phyloP scores from a whole-genome alignment of 2,888 invertebrate genomes.

The Lepidochrysops patricia region DNA sequence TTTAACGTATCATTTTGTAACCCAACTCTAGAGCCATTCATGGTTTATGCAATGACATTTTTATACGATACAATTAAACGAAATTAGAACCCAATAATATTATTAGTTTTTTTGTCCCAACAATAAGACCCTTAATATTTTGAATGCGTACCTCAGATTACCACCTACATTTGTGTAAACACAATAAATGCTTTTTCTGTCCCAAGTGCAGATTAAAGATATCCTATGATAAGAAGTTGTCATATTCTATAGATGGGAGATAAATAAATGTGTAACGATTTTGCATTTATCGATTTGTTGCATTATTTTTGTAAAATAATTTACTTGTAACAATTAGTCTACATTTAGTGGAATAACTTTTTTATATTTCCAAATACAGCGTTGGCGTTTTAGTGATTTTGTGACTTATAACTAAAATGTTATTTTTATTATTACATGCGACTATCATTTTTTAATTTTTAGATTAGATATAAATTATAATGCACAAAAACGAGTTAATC shows the following conservation, averaged over 20 bases:
- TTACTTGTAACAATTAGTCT: too few relatives aligned
- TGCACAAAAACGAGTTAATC: too few relatives aligned
- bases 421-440: too few relatives aligned
- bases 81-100: conserved; percentile 75
- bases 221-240: conserved; percentile 26
- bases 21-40: conserved; percentile 44
- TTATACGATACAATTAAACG: conserved; percentile 69
- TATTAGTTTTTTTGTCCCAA: conserved; percentile 47
- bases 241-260: conserved; percentile 17
- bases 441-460: too few relatives aligned
- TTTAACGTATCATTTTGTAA: conserved; percentile 23
- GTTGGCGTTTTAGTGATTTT: too few relatives aligned
- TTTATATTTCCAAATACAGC: too few relatives aligned
- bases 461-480: too few relatives aligned
- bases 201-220: conserved; percentile 45
- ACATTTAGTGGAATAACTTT: too few relatives aligned
- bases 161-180: conserved; percentile 73
- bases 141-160: conserved; percentile 58
- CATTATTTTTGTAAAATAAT: not conserved
- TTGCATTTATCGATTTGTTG: not conserved
- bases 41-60: conserved; percentile 48
- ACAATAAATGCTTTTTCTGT: conserved; percentile 68
- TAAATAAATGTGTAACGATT: not conserved
- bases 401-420: too few relatives aligned
- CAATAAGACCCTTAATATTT: conserved; percentile 47